These are phyloP conservation scores for Malacoctenus gilli DNA, from an alignment of 2,797 vertebrate species.

Conservation along the genomic window DNA sequence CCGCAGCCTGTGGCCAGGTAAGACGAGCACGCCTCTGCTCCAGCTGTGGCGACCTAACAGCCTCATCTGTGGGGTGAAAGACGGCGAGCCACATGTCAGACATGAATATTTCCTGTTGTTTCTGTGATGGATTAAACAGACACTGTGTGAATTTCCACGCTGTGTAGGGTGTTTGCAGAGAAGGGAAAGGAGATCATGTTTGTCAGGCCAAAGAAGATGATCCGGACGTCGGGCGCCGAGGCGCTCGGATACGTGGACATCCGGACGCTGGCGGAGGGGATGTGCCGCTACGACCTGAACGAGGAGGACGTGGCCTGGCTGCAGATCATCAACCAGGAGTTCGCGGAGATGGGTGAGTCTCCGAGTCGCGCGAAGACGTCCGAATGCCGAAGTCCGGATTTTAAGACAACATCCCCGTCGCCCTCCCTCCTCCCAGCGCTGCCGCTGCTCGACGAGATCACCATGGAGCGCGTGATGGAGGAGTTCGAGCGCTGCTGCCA, in stretches of 20 bases:
- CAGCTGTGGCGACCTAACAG: too few relatives aligned
- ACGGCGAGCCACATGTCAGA: too few relatives aligned
- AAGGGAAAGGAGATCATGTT: slow-evolving; percentile 87
- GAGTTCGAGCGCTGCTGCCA: slow-evolving; percentile 92
- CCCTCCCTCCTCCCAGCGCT: slow-evolving; percentile 76
- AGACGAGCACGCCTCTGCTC: too few relatives aligned
- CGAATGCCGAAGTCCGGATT: too few relatives aligned
- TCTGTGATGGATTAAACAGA: not conserved
- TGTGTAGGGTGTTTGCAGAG: slow-evolving; percentile 84
- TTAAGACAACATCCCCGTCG: too few relatives aligned
- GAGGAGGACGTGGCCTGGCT: slow-evolving; percentile 92
- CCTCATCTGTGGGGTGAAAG: too few relatives aligned
- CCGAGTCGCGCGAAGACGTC: not conserved
- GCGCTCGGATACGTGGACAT: slow-evolving; percentile 92
- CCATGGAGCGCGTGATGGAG: slow-evolving; percentile 94
- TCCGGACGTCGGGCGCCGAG: slow-evolving; percentile 86
- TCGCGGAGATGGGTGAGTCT: slow-evolving; percentile 91
- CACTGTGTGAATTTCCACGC: too few relatives aligned
- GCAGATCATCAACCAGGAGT: slow-evolving; percentile 89
- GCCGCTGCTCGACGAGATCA: slow-evolving; percentile 88
- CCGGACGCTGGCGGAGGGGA: slow-evolving; percentile 87
- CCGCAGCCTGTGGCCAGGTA: slow-evolving; percentile 91
- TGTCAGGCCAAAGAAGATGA: slow-evolving; percentile 89
- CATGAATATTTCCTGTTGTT: too few relatives aligned
- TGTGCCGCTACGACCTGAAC: slow-evolving; percentile 93